Base-by-base conservation (phyloP, 2,888 invertebrate genomes). In the Apamea crenata region DNA sequence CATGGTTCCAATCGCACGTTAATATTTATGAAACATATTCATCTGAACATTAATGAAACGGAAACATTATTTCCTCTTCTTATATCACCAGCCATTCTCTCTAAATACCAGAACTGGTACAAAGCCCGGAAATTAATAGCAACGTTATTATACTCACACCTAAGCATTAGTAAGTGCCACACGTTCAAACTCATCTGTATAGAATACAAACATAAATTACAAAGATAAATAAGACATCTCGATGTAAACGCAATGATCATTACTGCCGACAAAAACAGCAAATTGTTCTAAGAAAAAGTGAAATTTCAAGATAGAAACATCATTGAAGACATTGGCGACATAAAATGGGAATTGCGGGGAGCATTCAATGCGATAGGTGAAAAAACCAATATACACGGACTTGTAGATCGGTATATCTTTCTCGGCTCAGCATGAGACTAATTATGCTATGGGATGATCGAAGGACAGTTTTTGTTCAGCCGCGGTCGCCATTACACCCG, bases 401-500 rank as follows among this genome's bases (percentile, higher is more conserved):
- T 84, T 87, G 81, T 90, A 90, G 84, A 82, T 83, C 82, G 78
- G 88, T 90, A 89, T 91, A 91, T 92, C 89, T 90, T 89, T 89
- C 87, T 87, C 90, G 84, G 85, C 94, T 76, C 96, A 95, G 95
- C 96, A 92, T 95, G 96, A 90, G 93, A 93, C 94, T 96, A 96
- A 96, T 96, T 96, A 96, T 96, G 94, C 96, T 89, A 92, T 91
- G 90, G 92, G 94, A 93, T 93, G 94, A 93, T 93, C 94, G 92
- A 88, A 91, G 91, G 91, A 86, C 84, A 80, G 92, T 95, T 96
- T 96, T 96, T 96, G 91, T 80, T n/a, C 25, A 18, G 40, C 76
- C 21, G 77, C 88, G 81, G 78, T 88, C 90, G 91, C 92, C 93
- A 94, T 94, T 94, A 92, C 93, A 91, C 91, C 87, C 87, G 89